phyloP scores from a whole-genome alignment of 2,888 invertebrate genomes.

The Dyspetes luteomarginatus region DNA sequence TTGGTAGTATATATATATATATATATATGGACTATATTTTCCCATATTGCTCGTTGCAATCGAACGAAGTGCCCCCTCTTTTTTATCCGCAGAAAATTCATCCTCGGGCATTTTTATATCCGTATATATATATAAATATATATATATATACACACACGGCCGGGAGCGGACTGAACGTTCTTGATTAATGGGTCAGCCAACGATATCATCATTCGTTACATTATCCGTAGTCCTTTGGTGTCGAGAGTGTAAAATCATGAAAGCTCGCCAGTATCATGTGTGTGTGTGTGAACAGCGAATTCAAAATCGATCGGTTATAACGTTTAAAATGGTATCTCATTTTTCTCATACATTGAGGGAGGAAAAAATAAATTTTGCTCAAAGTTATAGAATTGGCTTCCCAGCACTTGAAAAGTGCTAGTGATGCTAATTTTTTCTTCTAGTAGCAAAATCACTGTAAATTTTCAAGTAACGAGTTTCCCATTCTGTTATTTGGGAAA shows the following conservation, averaged over 20 bases:
- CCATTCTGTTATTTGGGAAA: too few species aligned
- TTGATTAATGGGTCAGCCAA: slow-evolving; percentile 39
- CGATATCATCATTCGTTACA: slow-evolving; percentile 71
- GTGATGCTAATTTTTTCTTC: too few species aligned
- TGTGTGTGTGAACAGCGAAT: slow-evolving; percentile 21
- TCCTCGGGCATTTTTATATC: slow-evolving; percentile 13
- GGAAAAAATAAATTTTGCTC: too few species aligned
- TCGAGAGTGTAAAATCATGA: slow-evolving; percentile 4
- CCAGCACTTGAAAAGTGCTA: too few species aligned
- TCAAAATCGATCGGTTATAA: slow-evolving; percentile 33
- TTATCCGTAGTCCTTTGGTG: slow-evolving; percentile 56
- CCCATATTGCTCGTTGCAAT: slow-evolving; percentile 32
- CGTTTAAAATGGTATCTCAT: slow-evolving; percentile 1
- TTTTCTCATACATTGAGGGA: too few species aligned
- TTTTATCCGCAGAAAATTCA: background rate
- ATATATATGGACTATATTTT: background rate
- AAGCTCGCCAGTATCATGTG: slow-evolving; percentile 19
- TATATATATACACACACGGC: background rate
- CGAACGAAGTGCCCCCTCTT: slow-evolving; percentile 40
- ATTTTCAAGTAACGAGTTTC: too few species aligned
- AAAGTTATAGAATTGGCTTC: too few species aligned
- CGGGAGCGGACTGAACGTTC: slow-evolving; percentile 40
- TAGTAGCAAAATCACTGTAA: too few species aligned
- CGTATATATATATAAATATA: background rate
- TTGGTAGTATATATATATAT: too few species aligned